These are phyloP conservation scores for Acanthosepion pharaonis DNA, from an alignment of 2,888 invertebrate species.

Conservation along the genomic window DNA sequence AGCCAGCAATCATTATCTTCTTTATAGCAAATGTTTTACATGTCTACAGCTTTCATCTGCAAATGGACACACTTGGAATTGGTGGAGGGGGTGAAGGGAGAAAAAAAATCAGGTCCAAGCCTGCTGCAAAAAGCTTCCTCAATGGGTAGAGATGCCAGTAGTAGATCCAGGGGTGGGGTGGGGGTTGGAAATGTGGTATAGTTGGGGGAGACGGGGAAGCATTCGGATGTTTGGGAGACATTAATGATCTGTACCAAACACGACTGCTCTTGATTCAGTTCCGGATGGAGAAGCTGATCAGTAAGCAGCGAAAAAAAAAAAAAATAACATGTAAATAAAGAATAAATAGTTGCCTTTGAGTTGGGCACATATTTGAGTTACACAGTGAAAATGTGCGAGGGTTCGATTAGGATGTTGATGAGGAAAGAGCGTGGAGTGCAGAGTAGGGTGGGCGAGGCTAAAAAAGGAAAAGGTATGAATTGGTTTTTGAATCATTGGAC, in stretches of 20 bases:
- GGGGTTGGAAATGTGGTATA: neutral
- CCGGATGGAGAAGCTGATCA: neutral
- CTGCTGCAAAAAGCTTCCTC: neutral
- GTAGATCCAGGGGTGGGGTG: neutral
- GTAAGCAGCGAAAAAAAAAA: neutral
- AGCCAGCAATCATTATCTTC: neutral
- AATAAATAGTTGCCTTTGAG: neutral
- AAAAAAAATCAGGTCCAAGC: neutral
- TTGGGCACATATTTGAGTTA: neutral
- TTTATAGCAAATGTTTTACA: neutral
- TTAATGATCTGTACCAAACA: conserved; percentile 4
- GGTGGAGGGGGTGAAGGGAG: neutral
- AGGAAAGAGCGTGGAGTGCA: neutral
- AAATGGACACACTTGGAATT: neutral
- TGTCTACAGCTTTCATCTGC: neutral
- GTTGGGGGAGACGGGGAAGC: neutral
- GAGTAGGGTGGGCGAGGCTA: neutral
- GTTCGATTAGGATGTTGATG: neutral
- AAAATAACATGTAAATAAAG: neutral
- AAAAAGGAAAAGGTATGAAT: conserved; percentile 33
- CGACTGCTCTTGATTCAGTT: neutral
- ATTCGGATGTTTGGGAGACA: conserved; percentile 23
- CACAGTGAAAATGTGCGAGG: neutral
- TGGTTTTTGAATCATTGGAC: neutral
- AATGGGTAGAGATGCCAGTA: neutral